These are phyloP conservation scores for Brachionus rubens DNA, from an alignment of 1,140 invertebrate genomes.

Conservation along the genomic window DNA sequence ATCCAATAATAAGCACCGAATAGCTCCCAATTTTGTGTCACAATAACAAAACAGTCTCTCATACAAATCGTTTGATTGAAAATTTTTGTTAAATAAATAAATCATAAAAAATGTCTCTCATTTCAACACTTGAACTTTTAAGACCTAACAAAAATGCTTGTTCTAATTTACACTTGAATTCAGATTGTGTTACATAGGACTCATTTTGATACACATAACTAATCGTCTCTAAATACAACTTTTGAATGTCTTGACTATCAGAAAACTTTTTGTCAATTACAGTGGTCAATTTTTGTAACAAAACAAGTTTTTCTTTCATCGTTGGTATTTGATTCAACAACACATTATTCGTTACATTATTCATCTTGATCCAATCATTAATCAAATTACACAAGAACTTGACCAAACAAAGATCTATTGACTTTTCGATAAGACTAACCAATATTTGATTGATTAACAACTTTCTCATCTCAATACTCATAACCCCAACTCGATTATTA, in stretches of 20 bases:
- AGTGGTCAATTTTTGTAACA: conserved; percentile 86
- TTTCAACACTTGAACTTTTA: conserved; percentile 77
- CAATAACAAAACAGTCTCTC: conserved; percentile 86
- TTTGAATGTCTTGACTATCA: conserved; percentile 71
- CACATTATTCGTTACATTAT: conserved; percentile 4
- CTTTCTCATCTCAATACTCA: conserved; percentile 91
- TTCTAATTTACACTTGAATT: conserved; percentile 86
- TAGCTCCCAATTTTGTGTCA: conserved; percentile 93
- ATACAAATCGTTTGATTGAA: conserved; percentile 71
- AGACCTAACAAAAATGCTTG: conserved; percentile 87
- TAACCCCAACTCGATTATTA: conserved; percentile 86
- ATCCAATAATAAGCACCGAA: conserved; percentile 96
- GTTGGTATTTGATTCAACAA: conserved; percentile 73
- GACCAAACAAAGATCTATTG: conserved; percentile 5
- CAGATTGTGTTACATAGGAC: conserved; percentile 72
- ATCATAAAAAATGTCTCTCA: conserved; percentile 88
- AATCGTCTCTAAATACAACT: conserved; percentile 80
- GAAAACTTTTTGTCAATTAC: conserved; percentile 87
- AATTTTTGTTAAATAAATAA: conserved; percentile 86
- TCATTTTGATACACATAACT: conserved; percentile 69
- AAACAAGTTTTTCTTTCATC: conserved; percentile 83
- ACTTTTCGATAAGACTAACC: conserved; percentile 62
- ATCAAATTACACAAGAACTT: conserved; percentile 66
- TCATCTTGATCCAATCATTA: conserved; percentile 70
- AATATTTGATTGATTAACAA: conserved; percentile 86